Conservation (phyloP, 2,113 vertebrate species). For the Glaucomys volans region DNA sequence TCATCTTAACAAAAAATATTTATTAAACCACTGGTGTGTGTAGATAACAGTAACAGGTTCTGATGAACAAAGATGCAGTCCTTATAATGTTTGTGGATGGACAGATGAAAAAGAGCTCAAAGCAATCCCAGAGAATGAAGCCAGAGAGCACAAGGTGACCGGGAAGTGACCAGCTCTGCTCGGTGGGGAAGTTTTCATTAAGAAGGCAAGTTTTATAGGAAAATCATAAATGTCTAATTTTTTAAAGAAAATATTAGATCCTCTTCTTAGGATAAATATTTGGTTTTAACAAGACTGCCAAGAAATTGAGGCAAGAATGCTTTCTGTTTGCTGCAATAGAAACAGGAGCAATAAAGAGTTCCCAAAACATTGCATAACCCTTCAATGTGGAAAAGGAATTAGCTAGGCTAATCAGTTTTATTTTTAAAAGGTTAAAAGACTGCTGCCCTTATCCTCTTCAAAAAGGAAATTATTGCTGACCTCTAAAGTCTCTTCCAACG, state of each 20-base stretch:
- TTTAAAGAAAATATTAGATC: neutral
- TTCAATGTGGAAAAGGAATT: conserved; percentile 14
- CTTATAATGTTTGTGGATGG: neutral
- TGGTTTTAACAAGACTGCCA: neutral
- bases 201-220: neutral
- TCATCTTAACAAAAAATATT: neutral
- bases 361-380: neutral
- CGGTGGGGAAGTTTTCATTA: neutral
- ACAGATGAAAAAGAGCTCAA: accelerated
- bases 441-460: neutral
- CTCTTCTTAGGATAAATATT: conserved; percentile 36
- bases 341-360: neutral
- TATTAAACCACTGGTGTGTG: neutral
- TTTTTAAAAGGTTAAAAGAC: conserved; percentile 53
- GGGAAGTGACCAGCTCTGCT: neutral
- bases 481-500: conserved; percentile 51
- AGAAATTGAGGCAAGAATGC: neutral
- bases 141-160: no score
- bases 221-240: neutral
- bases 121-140: neutral
- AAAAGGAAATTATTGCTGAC: conserved; percentile 65
- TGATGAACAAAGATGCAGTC: neutral
- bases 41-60: neutral
- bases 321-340: neutral
- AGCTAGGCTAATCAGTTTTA: conserved; percentile 58